Conservation (phyloP, 92 coral and sea anemone species). For the Zoanthus solanderi region DNA sequence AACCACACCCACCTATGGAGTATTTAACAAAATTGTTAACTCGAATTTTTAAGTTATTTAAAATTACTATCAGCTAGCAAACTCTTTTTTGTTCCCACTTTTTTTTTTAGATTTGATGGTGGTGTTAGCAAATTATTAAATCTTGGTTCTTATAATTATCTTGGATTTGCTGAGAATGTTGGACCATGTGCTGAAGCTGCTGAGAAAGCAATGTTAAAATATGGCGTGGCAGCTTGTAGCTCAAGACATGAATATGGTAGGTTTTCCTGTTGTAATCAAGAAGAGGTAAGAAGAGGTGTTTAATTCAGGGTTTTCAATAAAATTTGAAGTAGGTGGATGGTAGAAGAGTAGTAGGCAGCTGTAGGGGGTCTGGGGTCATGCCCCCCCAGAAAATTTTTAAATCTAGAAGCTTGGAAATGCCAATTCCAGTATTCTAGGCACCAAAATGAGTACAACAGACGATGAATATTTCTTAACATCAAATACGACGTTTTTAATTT, state of each 20-base stretch:
- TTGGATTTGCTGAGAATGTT: constrained; percentile 96
- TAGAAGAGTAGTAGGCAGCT: too few relatives aligned
- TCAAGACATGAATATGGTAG: constrained; percentile 97
- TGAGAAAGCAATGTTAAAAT: constrained; percentile 70
- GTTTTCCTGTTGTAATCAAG: neutral
- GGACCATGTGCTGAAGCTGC: constrained; percentile 95
- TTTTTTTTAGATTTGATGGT: constrained; percentile 64
- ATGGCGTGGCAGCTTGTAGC: constrained; percentile 89
- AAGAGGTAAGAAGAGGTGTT: too few relatives aligned
- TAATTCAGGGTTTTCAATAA: too few relatives aligned
- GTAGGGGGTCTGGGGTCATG: too few relatives aligned
- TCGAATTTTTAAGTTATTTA: neutral
- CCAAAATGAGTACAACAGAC: too few relatives aligned
- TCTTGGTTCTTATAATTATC: constrained; percentile 96
- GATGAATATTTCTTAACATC: too few relatives aligned
- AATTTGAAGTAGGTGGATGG: too few relatives aligned
- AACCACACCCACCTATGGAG: too few relatives aligned
- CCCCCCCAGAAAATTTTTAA: too few relatives aligned
- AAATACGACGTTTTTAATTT: too few relatives aligned
- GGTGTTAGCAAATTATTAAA: constrained; percentile 73
- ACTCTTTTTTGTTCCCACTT: neutral
- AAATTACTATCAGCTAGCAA: neutral
- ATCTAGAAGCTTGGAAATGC: too few relatives aligned
- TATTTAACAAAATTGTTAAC: neutral
- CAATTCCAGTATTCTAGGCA: too few relatives aligned